Base-by-base conservation (phyloP, 2,797 vertebrate species). In the Chanos chanos region DNA sequence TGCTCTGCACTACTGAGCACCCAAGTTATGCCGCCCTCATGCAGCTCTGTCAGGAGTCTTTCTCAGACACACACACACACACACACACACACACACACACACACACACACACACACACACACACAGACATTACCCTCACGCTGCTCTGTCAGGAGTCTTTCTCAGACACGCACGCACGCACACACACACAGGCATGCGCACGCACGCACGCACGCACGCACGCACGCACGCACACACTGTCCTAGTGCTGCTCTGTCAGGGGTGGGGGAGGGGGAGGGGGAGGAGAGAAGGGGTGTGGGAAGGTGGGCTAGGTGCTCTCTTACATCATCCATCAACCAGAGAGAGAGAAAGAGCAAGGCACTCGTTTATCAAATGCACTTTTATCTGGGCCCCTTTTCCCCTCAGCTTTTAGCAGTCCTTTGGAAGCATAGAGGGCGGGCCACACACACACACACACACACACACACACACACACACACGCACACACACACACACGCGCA, bases 291-390 rank as follows among this genome's bases (percentile, higher is more conserved):
- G n/a, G n/a, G n/a, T n/a, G n/a, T n/a, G n/a, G n/a, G n/a, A n/a
- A n/a, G n/a, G n/a, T n/a, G n/a, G 36, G 28, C 44, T 52, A 40
- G 62, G 37, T 36, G 53, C 77, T 72, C 51, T 59, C 71, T 76
- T 69, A 75, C 77, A 83, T 73, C 81, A 85, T 87, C 81, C 79
- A 86, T 89, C 87, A 85, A 86, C 89, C 87, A 85, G 76, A 78
- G 73, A 77, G 79, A 77, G 70, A 81, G 79, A 84, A 45, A 47
- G 24, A 44, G 44, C 33, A 19, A n/a, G 24, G 25, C 52, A 36
- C 59, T 68, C 52, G 13, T 86, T 85, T 83, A 86, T 86, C 82
- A 85, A 77, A 78, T 83, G 76, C 81, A 66, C 44, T 68, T 56
- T 73, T 47, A 56, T 57, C 56, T 56, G 37, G 16, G 51, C 39